Evolutionary conservation across 2,797 vertebrate species (phyloP).

Genomic region (Rhodeus uyekii): DNA sequence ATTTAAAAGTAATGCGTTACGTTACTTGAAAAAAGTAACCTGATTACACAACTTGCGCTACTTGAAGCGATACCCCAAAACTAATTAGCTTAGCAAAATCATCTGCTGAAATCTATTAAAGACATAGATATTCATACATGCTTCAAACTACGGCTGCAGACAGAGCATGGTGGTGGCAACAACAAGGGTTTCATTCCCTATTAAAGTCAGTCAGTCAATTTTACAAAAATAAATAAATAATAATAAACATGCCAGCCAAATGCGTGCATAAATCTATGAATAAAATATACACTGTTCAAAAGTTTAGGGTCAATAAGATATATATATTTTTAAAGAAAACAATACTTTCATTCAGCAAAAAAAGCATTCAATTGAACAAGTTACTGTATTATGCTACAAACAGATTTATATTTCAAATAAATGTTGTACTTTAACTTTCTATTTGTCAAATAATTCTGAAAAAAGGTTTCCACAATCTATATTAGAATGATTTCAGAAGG

Average conservation of each 20-base stretch:
- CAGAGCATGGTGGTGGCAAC: neutral
- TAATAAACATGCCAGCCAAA: neutral
- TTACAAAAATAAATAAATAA: neutral
- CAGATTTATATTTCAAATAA: neutral
- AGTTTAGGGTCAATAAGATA: neutral
- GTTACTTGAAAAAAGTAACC: no score
- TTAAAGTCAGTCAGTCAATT: neutral
- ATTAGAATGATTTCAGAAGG: no score
- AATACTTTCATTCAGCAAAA: neutral
- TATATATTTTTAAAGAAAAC: neutral
- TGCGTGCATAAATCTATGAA: no score
- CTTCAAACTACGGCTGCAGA: neutral
- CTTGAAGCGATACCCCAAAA: no score
- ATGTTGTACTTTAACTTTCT: neutral
- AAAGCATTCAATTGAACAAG: neutral
- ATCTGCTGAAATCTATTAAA: no score
- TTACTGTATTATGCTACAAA: neutral
- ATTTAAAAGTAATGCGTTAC: no score
- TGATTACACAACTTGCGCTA: no score
- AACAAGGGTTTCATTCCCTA: neutral
- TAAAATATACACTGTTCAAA: neutral
- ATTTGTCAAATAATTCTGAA: neutral
- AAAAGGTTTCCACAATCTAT: neutral
- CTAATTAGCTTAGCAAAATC: no score
- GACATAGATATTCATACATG: no score